phyloP scores from a whole-genome alignment of 2,113 vertebrate genomes.

The Nycticorax nycticorax region DNA sequence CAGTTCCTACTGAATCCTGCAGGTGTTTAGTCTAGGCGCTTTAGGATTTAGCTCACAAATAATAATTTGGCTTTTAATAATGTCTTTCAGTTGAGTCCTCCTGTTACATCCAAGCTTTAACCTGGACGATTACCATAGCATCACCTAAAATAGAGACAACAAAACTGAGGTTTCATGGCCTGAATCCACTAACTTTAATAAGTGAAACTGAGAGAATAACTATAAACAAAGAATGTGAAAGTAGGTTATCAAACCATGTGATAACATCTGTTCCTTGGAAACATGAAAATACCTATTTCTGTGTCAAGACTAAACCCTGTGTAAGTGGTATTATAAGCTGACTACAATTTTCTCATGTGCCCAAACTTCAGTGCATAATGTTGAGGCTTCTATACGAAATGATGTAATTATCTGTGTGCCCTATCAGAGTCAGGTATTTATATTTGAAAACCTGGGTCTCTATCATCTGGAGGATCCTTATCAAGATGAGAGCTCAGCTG shows the following conservation, averaged over 20 bases:
- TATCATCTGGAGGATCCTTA: conserved; percentile 45
- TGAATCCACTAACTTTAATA: conserved; percentile 23
- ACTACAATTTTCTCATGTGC: conserved; percentile 3
- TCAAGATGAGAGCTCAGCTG: conserved; percentile 56
- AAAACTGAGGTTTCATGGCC: conserved; percentile 44
- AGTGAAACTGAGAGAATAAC: conserved; percentile 33
- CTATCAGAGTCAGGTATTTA: conserved; percentile 54
- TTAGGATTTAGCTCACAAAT: conserved; percentile 42
- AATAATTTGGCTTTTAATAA: conserved; percentile 51
- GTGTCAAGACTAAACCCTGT: conserved; percentile 2
- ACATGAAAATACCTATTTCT: conserved; percentile 55
- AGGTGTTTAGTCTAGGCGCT: conserved; percentile 4
- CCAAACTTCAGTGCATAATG: background rate
- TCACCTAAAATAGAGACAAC: conserved; percentile 27
- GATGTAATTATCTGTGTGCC: conserved; percentile 39
- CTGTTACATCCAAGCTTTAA: background rate
- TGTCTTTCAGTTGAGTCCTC: conserved; percentile 28
- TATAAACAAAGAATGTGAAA: conserved; percentile 52
- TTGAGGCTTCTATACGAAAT: background rate
- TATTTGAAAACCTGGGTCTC: conserved; percentile 46
- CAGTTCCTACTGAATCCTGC: conserved; percentile 23
- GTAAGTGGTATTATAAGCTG: conserved; percentile 24
- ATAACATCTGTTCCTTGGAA: conserved; percentile 55
- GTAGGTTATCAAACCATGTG: conserved; percentile 39
- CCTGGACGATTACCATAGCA: background rate